phyloP scores from a whole-genome alignment of 2,113 vertebrate genomes.

The Myotis lucifugus region DNA sequence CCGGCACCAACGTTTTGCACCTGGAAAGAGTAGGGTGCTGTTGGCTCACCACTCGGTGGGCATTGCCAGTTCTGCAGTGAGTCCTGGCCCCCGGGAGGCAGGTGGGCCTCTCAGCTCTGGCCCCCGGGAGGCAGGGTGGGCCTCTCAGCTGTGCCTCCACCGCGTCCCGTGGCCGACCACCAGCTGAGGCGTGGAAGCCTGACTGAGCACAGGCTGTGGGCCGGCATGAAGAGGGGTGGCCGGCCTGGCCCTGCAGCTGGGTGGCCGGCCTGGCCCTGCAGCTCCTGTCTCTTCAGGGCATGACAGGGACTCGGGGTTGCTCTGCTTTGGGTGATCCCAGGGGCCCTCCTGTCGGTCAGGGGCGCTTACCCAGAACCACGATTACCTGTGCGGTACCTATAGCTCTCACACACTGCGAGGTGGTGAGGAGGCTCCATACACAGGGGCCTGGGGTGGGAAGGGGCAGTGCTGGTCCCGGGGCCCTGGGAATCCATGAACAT shows the following conservation, averaged over 20 bases:
- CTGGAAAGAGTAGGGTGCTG: not conserved
- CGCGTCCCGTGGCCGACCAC: not conserved
- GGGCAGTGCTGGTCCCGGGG: too few species aligned
- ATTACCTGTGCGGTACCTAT: not conserved
- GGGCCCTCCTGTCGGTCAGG: not conserved
- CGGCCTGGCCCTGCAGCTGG: not conserved
- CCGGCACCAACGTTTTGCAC: not conserved
- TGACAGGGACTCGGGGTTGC: not conserved
- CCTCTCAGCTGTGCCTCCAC: not conserved
- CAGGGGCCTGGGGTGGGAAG: not conserved
- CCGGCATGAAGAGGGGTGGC: not conserved
- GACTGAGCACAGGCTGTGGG: not conserved
- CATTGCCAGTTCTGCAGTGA: not conserved
- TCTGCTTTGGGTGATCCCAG: not conserved
- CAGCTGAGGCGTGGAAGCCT: not conserved
- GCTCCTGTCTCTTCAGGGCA: not conserved
- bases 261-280: not conserved
- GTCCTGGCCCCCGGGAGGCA: not conserved
- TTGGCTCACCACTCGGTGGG: not conserved
- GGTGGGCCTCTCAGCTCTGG: not conserved
- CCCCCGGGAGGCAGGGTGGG: accelerated
- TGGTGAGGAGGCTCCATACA: too few species aligned
- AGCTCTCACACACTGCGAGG: not conserved
- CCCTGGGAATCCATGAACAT: accelerated
- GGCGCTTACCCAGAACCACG: not conserved